Evolutionary conservation across 1,140 invertebrate species (phyloP), one percentile per base, ranked within the genome.

Genomic region (Pseudomyrmex concolor): DNA sequence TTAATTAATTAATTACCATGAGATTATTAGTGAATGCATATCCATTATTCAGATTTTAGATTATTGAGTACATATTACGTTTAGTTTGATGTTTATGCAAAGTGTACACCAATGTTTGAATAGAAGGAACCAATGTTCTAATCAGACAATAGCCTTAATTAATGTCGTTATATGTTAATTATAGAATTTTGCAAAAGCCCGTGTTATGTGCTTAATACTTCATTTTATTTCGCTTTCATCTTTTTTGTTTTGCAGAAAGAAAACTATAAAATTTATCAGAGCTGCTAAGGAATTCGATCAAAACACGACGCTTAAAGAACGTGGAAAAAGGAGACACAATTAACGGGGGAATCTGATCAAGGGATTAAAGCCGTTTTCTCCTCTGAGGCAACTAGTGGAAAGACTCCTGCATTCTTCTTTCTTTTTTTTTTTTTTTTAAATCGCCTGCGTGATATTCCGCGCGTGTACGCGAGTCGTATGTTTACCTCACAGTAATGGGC

Each of bases 401-500:
- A 7, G 34, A 34, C 5, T 34, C 34, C 34, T 34, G 34, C 34
- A 0, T 34, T 34, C 34, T 34, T 34, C 34, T 51, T 78, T 67
- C 50, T 60, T 59, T 66, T 17, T 51, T 73, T 62, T 57, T 63
- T 45, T 77, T 64, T 84, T 68, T 66, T 17, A 83, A 88, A 48
- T 70, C 17, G 62, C 45, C 62, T 57, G 19, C 15, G 76, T 50
- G 71, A 89, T 91, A 91, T 91, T 91, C 90, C 48, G 74, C 68
- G 81, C 87, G 89, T 88, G 91, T 84, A 88, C 86, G 55, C 59
- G 84, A 86, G 83, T 89, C 89, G 89, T 91, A 88, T 91, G 90
- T 91, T 91, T 90, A 90, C 89, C 82, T 76, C 84, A 71, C 70
- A 78, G 88, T 91, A 90, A 91, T 91, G 88, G 88, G 62, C 67